phyloP scores from a whole-genome alignment of 2,113 vertebrate genomes.

The Mirza zaza region DNA sequence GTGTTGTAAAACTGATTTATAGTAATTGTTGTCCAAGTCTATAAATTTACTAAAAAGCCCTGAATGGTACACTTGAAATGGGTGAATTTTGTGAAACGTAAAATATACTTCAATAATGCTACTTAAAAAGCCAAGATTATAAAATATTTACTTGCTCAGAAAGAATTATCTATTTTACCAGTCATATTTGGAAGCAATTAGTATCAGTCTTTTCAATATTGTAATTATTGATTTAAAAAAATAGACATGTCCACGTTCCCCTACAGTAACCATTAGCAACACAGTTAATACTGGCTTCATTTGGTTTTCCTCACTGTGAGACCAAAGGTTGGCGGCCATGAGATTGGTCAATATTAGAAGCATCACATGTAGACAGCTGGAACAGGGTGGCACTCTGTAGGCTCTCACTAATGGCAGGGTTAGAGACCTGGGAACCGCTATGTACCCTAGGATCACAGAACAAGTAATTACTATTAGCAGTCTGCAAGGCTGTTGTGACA shows the following conservation, averaged over 20 bases:
- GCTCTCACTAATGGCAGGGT: not conserved
- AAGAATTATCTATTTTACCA: not conserved
- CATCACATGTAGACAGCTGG: not conserved
- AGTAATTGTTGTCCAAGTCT: not conserved
- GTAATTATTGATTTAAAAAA: not conserved
- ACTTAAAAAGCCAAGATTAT: not conserved
- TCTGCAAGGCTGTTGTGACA: not conserved
- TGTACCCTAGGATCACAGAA: accelerated
- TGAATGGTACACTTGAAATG: not conserved
- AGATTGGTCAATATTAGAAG: not conserved
- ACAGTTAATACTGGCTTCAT: not conserved
- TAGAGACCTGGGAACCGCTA: not conserved
- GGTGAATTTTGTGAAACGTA: not conserved
- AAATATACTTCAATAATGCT: not conserved
- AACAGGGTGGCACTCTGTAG: accelerated
- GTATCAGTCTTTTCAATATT: not conserved
- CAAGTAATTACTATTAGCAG: no score
- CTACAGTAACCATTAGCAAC: not conserved
- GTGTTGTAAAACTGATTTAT: not conserved
- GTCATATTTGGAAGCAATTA: not conserved
- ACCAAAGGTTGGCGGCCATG: not conserved
- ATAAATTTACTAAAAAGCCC: not conserved
- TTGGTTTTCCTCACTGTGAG: not conserved
- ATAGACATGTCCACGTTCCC: not conserved
- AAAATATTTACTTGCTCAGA: conserved; percentile 7